Evolutionary conservation across 2,888 invertebrate species (phyloP), one percentile per base, ranked within the genome.

Genomic region (Dynastes grantii): DNA sequence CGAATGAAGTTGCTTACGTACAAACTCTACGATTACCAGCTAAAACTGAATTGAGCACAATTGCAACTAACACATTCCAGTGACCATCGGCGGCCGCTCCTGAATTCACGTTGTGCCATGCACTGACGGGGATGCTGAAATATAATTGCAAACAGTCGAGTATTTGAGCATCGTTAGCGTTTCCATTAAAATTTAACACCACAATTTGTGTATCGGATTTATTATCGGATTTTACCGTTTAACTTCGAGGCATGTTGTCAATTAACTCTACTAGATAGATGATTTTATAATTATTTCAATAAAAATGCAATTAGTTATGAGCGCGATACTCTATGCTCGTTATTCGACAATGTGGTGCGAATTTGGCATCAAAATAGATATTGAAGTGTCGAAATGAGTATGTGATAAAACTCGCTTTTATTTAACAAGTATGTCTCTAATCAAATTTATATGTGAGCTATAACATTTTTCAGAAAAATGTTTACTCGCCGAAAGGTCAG

Each of bases 121-220:
- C 68, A 22, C 49, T 49, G 73, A 61, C 40, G 27, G 45, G 61
- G 45, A 45, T 75, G 27, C 45, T n/a, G 61, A 75, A 49, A 75
- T 61, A 61, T 75, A 75, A 61, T 75, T 75, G 73, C 73, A 61
- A 73, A 61, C 61, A 40, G 73, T 73, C 45, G 55, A 45, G 73
- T 58, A 73, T 73, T 58, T 58, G 58, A 40, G 73, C 37, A 61
- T 58, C 73, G 73, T 73, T 58, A 73, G 45, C 58, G 40, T 58
- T 73, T 73, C 37, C 27, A 75, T 75, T 75, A 75, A 75, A 75
- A 61, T 75, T 75, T 61, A 75, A 75, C 73, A 13, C 40, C 49
- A 27, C 61, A 61, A 75, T 75, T 61, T 61, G 49, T 45, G 45
- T 61, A 61, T 40, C 61, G 29, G 49, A 61, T 61, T 61, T 73